A percentile compares a stretch with the other conserved stretches of the same genome.
These are phyloP conservation scores for Clostera curtula DNA, from an alignment of 2,888 invertebrate species.

Conservation along the genomic window DNA sequence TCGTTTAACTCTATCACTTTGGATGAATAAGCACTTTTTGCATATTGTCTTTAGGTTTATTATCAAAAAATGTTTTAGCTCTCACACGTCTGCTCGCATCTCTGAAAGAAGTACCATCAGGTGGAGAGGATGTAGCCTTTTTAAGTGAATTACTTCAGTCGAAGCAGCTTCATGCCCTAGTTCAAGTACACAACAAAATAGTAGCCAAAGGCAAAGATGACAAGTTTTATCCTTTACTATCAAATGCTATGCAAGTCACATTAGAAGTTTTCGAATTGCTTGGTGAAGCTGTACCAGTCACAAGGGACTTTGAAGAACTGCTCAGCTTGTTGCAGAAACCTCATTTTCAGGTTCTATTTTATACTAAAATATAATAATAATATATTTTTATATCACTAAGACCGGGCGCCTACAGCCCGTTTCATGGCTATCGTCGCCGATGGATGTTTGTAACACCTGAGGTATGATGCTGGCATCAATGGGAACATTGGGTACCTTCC, in stretches of 20 bases:
- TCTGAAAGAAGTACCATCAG: conserved; percentile 86
- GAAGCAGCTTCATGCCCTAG: conserved; percentile 90
- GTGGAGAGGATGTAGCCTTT: conserved; percentile 91
- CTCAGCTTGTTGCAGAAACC: conserved; percentile 88
- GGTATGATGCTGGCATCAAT: no score
- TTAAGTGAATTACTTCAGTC: conserved; percentile 88
- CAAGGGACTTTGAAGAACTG: conserved; percentile 86
- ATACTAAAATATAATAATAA: no score
- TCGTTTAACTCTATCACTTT: no score
- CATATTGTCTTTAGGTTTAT: not conserved
- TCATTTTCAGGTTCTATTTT: conserved; percentile 90
- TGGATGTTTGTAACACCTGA: no score
- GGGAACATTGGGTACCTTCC: no score
- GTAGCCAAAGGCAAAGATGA: conserved; percentile 89
- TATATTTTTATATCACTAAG: no score
- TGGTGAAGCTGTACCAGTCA: conserved; percentile 77
- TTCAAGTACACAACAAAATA: conserved; percentile 93
- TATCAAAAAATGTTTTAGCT: conserved; percentile 69
- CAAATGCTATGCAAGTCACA: conserved; percentile 88
- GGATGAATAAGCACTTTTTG: no score
- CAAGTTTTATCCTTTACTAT: conserved; percentile 87
- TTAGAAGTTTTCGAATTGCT: conserved; percentile 88
- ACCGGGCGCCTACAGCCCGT: no score
- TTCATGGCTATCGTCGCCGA: no score
- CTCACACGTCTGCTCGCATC: conserved; percentile 86